These are phyloP conservation scores for Sebastes minor DNA, from an alignment of 2,797 vertebrate genomes.

Conservation along the genomic window DNA sequence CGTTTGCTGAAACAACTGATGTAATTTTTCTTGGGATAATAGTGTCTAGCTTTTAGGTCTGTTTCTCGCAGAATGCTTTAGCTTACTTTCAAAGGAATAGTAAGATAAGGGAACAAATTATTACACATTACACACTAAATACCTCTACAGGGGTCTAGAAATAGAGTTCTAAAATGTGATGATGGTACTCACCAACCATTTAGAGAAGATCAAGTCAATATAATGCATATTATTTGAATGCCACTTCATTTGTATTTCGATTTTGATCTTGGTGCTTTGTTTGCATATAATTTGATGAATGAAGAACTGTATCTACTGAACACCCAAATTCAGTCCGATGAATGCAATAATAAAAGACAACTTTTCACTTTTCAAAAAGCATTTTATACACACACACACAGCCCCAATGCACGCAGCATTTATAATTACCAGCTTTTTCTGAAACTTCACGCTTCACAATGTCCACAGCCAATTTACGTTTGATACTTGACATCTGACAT, in stretches of 20 bases:
- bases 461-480: background rate
- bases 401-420: background rate
- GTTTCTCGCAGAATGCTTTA: background rate
- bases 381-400: background rate
- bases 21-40: background rate
- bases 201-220: background rate
- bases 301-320: background rate
- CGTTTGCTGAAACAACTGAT: background rate
- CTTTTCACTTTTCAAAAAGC: background rate
- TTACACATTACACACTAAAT: background rate
- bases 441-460: background rate
- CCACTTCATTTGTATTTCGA: too few relatives aligned
- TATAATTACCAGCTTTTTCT: background rate
- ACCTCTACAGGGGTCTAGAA: background rate
- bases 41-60: background rate
- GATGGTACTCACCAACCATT: background rate
- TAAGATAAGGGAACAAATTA: background rate
- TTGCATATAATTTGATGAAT: background rate
- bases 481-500: slow-evolving; percentile 2
- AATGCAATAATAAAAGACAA: background rate
- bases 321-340: background rate
- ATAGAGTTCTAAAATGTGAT: background rate
- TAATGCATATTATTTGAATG: background rate
- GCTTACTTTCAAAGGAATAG: background rate
- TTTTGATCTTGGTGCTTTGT: slow-evolving; percentile 27